Evolutionary conservation across 2,113 vertebrate genomes (phyloP).

Genomic region (Prietella phreatophila): DNA sequence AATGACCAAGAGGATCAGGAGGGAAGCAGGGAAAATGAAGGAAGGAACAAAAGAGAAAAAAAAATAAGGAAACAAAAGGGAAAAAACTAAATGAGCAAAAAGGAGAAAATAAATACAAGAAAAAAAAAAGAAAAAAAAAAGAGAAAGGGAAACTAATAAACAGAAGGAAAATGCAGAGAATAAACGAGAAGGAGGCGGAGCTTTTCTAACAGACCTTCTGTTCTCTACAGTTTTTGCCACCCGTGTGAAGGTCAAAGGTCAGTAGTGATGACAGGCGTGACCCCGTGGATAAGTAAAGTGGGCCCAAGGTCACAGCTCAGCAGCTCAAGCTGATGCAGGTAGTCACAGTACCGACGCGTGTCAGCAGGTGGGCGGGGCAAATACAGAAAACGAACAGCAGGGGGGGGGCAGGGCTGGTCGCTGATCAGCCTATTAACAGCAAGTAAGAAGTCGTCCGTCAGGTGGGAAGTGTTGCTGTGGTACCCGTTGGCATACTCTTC

Average conservation of each 20-base stretch:
- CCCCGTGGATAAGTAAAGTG: conserved; percentile 86
- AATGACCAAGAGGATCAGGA: neutral
- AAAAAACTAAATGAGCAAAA: neutral
- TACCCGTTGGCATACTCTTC: conserved; percentile 75
- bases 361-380: conserved; percentile 84
- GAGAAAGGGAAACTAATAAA: neutral
- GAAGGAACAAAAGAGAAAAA: neutral
- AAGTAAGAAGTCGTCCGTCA: conserved; percentile 80
- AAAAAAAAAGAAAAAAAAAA: neutral
- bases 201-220: neutral
- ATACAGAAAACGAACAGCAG: conserved; percentile 84
- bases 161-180: neutral
- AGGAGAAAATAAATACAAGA: neutral
- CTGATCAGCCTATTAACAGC: conserved; percentile 82
- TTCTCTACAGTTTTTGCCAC: neutral
- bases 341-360: conserved; percentile 77
- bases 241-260: conserved; percentile 73
- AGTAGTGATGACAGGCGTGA: conserved; percentile 86
- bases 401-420: conserved; percentile 66
- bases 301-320: conserved; percentile 84
- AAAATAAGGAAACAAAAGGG: neutral
- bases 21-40: neutral
- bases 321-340: conserved; percentile 83
- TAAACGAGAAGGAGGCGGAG: neutral
- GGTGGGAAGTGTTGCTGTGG: conserved; percentile 74